Evolutionary conservation across 2,888 invertebrate species (phyloP), one percentile per base, ranked within the genome.

Genomic region (Sarcophaga carnaria): DNA sequence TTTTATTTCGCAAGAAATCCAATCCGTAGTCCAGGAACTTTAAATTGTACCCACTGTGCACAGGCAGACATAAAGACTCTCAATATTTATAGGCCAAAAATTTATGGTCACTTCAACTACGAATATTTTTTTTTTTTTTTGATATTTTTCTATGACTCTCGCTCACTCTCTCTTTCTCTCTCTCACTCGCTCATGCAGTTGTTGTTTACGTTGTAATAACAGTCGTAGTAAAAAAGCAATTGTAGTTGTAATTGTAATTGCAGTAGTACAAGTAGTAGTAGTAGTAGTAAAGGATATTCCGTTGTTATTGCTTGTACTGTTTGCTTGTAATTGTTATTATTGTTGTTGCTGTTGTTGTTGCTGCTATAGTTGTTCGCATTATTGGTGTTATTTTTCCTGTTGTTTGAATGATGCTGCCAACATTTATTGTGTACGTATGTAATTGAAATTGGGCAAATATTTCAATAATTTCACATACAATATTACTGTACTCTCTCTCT

Each of bases 51-150:
- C 20, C 27, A 66, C 27, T 10, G 25, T 17, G 22, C 72, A 64
- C 20, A 60, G 14, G 47, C 60, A 47, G 20, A 77, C 27, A 62
- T 10, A 45, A 20, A 20, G 8, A 63, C 11, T 74, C 27, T 75
- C 54, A 10, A 79, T 78, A 86, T 83, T 77, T 86, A 86, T 83
- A 83, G 83, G 78, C 78, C 83, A 83, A 80, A 78, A 79, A 86
- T 86, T 80, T 86, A 86, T 86, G 86, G 80, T 83, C 77, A 77
- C 71, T 71, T 54, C 54, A 54, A 78, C 47, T 64, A 72, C 11
- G 17, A 45, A 3, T 64, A 27, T 8, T 22, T 17, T 54, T 49
- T 27, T 27, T 6, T 37, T 10, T 37, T 37, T 37, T 37, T 37
- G 1, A 2, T 8, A 0, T 37, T 37, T 37, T 54, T 37, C 37